These are phyloP conservation scores for Camponotus floridanus DNA, from an alignment of 1,140 invertebrate species.

Conservation along the genomic window DNA sequence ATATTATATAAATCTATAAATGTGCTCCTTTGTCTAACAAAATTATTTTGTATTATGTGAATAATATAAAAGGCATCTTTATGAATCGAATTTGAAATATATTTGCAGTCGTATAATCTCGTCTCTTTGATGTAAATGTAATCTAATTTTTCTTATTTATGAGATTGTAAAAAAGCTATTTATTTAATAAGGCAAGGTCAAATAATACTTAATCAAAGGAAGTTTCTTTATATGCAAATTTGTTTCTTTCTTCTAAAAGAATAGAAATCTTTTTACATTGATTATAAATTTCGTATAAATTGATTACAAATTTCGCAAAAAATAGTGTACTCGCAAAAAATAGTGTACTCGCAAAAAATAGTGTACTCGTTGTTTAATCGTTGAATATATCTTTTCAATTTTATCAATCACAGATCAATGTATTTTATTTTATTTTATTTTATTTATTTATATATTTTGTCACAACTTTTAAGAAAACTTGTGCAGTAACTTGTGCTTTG, in stretches of 20 bases:
- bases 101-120: neutral
- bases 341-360: too few relatives aligned
- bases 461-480: slow-evolving; percentile 9
- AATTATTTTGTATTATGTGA: neutral
- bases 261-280: neutral
- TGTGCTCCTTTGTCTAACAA: neutral
- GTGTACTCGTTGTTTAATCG: neutral
- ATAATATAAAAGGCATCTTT: neutral
- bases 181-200: neutral
- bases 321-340: too few relatives aligned
- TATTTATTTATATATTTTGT: neutral
- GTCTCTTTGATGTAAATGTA: neutral
- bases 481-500: too few relatives aligned
- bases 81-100: neutral
- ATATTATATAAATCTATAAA: too few relatives aligned
- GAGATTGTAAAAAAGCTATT: neutral
- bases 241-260: neutral
- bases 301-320: too few relatives aligned
- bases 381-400: neutral
- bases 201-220: neutral
- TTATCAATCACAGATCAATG: neutral
- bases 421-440: neutral
- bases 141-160: neutral
- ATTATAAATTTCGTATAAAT: neutral
- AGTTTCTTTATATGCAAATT: neutral